Conservation (phyloP, 2,113 vertebrate genomes). For the Platysteira castanea region DNA sequence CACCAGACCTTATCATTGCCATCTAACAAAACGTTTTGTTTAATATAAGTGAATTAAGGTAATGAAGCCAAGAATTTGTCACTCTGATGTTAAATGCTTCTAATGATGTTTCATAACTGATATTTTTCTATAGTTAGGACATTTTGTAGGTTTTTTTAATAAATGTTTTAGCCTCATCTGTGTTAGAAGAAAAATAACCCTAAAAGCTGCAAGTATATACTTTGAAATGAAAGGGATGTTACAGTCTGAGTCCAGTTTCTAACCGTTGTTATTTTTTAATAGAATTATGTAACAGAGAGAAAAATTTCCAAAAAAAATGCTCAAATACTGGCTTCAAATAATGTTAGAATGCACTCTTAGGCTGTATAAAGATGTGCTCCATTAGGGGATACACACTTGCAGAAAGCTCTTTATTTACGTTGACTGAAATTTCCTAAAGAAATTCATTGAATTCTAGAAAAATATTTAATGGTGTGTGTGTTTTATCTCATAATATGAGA, state of each 20-base stretch:
- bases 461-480: background rate
- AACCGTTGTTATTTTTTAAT: background rate
- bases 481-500: background rate
- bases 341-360: background rate
- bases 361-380: background rate
- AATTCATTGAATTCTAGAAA: background rate
- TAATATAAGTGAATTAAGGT: background rate
- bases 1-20: background rate
- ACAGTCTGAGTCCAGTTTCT: background rate
- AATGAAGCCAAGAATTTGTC: background rate
- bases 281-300: background rate
- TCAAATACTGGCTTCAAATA: background rate
- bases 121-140: background rate
- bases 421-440: background rate
- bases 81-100: background rate
- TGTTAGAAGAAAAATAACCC: background rate
- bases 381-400: background rate
- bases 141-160: background rate
- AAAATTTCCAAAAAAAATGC: background rate
- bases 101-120: background rate
- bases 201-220: background rate
- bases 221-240: background rate
- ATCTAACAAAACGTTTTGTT: background rate
- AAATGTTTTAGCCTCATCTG: background rate
- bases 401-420: background rate